Conservation (phyloP, 2,888 invertebrate species). For the Nasonovia ribisnigri region DNA sequence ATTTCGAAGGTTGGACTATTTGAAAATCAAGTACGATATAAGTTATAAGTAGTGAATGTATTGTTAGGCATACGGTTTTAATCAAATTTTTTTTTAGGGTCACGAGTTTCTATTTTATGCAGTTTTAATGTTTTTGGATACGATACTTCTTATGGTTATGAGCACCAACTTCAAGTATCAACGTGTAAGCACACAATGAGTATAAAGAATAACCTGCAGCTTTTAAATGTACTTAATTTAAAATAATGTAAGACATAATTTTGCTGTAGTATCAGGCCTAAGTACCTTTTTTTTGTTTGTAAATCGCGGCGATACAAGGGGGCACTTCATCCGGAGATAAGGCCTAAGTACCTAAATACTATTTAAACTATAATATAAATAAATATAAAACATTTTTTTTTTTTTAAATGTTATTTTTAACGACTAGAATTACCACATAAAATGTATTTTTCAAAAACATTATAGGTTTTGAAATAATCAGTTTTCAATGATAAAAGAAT, state of each 20-base stretch:
- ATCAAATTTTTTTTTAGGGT: conserved; percentile 47
- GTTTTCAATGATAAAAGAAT: no score
- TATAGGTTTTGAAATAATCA: no score
- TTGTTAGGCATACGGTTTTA: background rate
- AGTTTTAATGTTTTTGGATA: conserved; percentile 85
- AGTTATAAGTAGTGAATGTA: background rate
- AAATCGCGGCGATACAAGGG: no score
- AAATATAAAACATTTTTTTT: no score
- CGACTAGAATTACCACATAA: no score
- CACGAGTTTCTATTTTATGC: conserved; percentile 88
- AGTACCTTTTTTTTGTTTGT: no score
- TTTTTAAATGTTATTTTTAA: no score
- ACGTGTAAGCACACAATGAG: background rate
- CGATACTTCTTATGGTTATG: conserved; percentile 84
- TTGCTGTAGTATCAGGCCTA: background rate
- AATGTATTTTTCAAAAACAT: no score
- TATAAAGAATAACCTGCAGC: background rate
- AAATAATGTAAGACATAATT: background rate
- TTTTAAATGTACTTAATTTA: background rate
- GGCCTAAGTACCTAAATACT: background rate
- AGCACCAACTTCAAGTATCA: conserved; percentile 83
- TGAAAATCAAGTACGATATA: conserved; percentile 50
- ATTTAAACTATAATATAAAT: background rate
- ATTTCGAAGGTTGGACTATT: conserved; percentile 76
- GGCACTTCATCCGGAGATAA: no score